Evolutionary conservation across 2,888 invertebrate species (phyloP), one percentile per base, ranked within the genome.

Genomic region (Drosophila cracens): DNA sequence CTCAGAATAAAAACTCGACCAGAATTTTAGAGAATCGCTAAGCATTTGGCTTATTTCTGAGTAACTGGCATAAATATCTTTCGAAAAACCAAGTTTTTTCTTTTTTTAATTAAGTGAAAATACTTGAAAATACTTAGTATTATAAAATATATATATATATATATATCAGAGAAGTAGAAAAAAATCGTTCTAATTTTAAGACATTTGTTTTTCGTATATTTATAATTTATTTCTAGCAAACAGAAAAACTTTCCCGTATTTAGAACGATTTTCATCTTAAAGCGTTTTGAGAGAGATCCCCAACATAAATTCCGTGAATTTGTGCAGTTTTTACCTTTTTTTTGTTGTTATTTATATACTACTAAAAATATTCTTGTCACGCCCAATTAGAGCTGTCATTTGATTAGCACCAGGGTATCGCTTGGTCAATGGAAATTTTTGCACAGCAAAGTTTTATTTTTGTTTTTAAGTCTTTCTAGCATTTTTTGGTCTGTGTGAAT

Each of bases 401-500:
- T 25, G 25, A 16, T 46, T 46, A 10, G 46, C 16, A 46, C 4
- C 25, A 46, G 40, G 1, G 38, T 16, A 38, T 56, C n/a, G 27
- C 13, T 38, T 38, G 16, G 56, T 38, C 56, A 10, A 38, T 29
- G 8, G 2, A 11, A n/a, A 21, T 27, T 29, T n/a, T 29, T 16
- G 27, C 16, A n/a, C 13, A 13, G n/a, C 53, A 11, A 10, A 27
- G 27, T 27, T 54, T 27, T 36, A 8, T 27, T 53, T 34, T 25
- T 54, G 11, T 34, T 53, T 34, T 56, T 8, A 29, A 16, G 25
- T 25, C 13, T 38, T 56, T 27, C 27, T 29, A 29, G 27, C 56
- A 29, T 16, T 58, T 38, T 51, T 21, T 27, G n/a, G 18, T 43
- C 46, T 1, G 13, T 64, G 69, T 64, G 74, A 40, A 65, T 70